Conservation (phyloP, 2,113 vertebrate species). For the Pomatorhinus ruficollis region DNA sequence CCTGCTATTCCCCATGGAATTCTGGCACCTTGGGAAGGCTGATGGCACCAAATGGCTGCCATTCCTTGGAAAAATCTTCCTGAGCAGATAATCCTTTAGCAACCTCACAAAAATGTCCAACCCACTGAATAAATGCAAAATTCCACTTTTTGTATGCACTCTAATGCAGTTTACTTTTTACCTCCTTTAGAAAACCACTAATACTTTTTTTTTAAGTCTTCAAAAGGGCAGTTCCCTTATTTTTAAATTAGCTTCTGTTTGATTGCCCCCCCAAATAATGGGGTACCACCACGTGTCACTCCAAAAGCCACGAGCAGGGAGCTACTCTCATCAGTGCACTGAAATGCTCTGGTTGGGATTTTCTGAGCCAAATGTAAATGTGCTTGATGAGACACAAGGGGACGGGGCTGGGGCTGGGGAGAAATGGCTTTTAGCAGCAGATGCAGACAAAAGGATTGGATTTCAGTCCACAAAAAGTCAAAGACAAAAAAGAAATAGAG, state of each 20-base stretch:
- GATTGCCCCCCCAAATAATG: not conserved
- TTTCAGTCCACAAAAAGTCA: slow-evolving; percentile 77
- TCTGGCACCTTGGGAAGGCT: not conserved
- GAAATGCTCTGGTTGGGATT: slow-evolving; percentile 74
- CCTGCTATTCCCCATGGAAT: not conserved
- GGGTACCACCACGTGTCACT: not conserved
- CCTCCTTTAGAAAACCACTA: not conserved
- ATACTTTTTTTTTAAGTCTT: not conserved
- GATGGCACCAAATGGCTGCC: not conserved
- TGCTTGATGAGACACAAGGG: slow-evolving; percentile 80
- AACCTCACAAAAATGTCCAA: not conserved
- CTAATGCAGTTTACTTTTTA: not conserved
- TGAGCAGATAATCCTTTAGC: not conserved
- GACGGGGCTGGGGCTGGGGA: slow-evolving; percentile 63
- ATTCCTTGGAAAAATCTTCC: not conserved
- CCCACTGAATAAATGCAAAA: not conserved
- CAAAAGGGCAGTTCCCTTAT: not conserved
- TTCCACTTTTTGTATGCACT: not conserved
- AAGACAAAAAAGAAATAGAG: slow-evolving; percentile 71
- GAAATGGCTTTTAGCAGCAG: slow-evolving; percentile 79
- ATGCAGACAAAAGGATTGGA: slow-evolving; percentile 80
- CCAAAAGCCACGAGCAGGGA: slow-evolving; percentile 20
- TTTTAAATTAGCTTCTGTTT: not conserved
- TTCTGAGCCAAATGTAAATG: slow-evolving; percentile 83
- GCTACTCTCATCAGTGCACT: slow-evolving; percentile 61